Base-by-base conservation (phyloP, 2,797 vertebrate genomes). In the Hydrophis major region DNA sequence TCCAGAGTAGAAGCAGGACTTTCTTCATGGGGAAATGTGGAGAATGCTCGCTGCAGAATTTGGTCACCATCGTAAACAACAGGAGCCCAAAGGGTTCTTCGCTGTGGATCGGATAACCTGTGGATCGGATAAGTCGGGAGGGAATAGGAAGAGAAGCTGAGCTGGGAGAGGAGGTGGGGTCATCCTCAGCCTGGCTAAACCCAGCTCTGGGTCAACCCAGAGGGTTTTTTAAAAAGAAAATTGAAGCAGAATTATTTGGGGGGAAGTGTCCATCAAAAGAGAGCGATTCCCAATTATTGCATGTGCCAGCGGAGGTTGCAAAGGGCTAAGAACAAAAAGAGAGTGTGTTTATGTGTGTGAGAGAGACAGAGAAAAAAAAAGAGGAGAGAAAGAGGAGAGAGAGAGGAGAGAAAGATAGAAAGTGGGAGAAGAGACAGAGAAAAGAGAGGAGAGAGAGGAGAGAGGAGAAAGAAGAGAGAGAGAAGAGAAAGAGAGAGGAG, bases 11-110 rank as follows among this genome's bases (percentile, higher is more conserved):
- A 92, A 99, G 98, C 3, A 99, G 97, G 0, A 99, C 99, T 96
- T 99, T 99, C 98, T 99, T 99, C 98, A 99, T 99, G 94, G 99
- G 99, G 95, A 99, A 99, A 96, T 99, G 99, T 0, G 99, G 99
- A 2, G 99, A 98, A 0, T 98, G 98, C 96, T 99, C 99, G 66
- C 99, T 99, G 98, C 99, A 99, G 98, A 99, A 99, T 95, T 99
- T 99, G 96, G 98, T 99, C 94, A 99, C 98, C 98, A 99, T 99
- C 53, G 98, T 98, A 97, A 99, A 99, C 89, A 99, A 99, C 93
- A 99, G 97, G 92, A 99, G 98, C 42, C 98, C 98, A 87, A 99
- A 99, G 0, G 99, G 99, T 95, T 99, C 99, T 18, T 99, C 98
- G 0, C 98, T 97, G 95, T 98, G 98, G 92, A 98, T 96, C 0